Conservation (phyloP, 2,888 invertebrate genomes). For the Lochmaea capreae region DNA sequence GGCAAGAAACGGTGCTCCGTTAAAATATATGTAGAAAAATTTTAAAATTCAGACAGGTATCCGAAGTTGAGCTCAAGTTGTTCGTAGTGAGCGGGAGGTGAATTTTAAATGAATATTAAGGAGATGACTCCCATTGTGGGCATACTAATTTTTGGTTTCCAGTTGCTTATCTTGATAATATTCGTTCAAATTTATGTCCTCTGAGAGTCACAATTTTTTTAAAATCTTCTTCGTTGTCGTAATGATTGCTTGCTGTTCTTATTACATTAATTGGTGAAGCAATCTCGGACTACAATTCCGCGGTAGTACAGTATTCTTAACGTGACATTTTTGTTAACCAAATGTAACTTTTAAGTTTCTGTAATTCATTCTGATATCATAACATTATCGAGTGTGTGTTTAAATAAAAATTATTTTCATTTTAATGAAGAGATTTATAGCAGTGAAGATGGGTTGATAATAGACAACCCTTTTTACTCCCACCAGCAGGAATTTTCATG, state of each 20-base stretch:
- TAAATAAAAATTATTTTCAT: no score
- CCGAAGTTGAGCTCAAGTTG: slow-evolving; percentile 45
- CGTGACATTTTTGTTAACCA: no score
- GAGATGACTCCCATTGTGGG: slow-evolving; percentile 47
- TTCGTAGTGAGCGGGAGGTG: slow-evolving; percentile 43
- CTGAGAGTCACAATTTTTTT: slow-evolving; percentile 15
- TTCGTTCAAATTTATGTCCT: slow-evolving; percentile 22
- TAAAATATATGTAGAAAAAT: slow-evolving; percentile 35
- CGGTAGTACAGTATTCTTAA: no score
- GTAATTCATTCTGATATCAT: no score
- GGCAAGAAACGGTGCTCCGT: slow-evolving; percentile 11
- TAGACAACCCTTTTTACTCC: no score
- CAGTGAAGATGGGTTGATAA: no score
- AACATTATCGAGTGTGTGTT: no score
- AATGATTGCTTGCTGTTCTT: background rate
- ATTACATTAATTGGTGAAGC: background rate
- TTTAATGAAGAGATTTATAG: no score
- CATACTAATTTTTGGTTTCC: slow-evolving; percentile 42
- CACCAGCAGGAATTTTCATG: no score
- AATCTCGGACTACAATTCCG: no score
- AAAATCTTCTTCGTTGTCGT: background rate
- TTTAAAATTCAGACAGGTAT: slow-evolving; percentile 51
- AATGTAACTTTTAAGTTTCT: no score
- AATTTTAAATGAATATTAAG: slow-evolving; percentile 49
- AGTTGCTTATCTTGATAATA: slow-evolving; percentile 34